Conservation (phyloP, 2,888 invertebrate genomes). For the Drosophila gaucha region DNA sequence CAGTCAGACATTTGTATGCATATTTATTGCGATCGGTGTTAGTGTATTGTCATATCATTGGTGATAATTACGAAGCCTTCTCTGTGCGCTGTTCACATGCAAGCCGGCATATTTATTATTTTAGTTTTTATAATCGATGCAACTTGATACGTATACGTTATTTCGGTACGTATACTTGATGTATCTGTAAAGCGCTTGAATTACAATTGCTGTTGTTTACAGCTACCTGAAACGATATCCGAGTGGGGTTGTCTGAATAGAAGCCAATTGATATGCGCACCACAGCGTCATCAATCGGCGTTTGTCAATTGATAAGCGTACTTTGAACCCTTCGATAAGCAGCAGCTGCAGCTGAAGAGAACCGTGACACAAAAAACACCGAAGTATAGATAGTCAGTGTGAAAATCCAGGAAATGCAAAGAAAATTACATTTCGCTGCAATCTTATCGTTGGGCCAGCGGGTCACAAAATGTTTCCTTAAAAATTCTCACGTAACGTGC, state of each 20-base stretch:
- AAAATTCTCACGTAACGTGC: conserved; percentile 38
- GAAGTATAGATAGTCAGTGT: too few relatives aligned
- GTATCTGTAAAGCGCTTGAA: conserved; percentile 4
- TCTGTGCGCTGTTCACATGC: conserved; percentile 17
- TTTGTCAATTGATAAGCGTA: conserved; percentile 60
- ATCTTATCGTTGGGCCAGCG: conserved; percentile 23
- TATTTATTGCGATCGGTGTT: background rate
- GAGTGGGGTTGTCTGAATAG: conserved; percentile 1
- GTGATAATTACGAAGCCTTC: conserved; percentile 48
- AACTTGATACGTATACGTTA: conserved; percentile 43
- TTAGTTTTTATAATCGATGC: conserved; percentile 9
- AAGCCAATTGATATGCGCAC: conserved; percentile 20
- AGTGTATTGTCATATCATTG: conserved; percentile 39
- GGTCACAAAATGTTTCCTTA: conserved; percentile 21
- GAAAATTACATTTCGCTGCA: background rate
- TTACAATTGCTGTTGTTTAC: conserved; percentile 8
- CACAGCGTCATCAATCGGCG: conserved; percentile 9
- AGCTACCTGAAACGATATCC: conserved; percentile 19
- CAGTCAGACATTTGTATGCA: conserved; percentile 3
- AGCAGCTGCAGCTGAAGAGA: conserved; percentile 16
- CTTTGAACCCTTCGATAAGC: conserved; percentile 53
- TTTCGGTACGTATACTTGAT: conserved; percentile 1
- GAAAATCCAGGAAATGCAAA: conserved; percentile 35
- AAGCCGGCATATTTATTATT: conserved; percentile 25
- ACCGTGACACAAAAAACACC: too few relatives aligned